Evolutionary conservation across 2,888 invertebrate genomes (phyloP).

Genomic region (Aporophyla lueneburgensis): DNA sequence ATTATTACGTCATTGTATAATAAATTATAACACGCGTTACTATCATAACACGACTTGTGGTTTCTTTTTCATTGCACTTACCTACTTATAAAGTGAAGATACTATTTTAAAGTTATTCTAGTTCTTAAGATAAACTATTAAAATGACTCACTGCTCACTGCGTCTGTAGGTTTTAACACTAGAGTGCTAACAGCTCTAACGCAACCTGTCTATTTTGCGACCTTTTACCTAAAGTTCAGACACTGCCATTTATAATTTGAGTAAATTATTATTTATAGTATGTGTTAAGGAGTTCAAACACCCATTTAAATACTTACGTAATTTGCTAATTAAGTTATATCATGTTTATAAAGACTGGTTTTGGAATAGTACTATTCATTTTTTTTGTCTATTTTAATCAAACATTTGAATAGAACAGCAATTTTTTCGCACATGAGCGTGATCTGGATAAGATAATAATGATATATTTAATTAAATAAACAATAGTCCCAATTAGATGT

Average conservation of each 20-base stretch:
- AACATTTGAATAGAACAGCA: not conserved
- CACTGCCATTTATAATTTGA: not conserved
- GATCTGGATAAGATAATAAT: not conserved
- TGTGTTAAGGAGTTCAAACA: conserved; percentile 30
- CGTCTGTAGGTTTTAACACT: not conserved
- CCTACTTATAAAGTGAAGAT: conserved; percentile 26
- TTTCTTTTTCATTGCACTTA: conserved; percentile 55
- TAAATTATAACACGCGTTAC: conserved; percentile 34
- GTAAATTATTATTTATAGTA: conserved; percentile 8
- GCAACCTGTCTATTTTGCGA: not conserved
- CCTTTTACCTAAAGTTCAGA: conserved; percentile 22
- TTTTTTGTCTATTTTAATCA: conserved; percentile 1
- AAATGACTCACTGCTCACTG: conserved; percentile 33
- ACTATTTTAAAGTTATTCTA: conserved; percentile 40
- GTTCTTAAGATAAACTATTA: conserved; percentile 34
- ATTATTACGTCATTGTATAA: conserved; percentile 45
- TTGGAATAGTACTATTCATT: not conserved
- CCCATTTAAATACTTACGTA: conserved; percentile 47
- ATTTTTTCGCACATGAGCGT: conserved; percentile 2
- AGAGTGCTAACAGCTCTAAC: not conserved
- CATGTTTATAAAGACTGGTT: conserved; percentile 10
- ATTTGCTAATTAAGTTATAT: conserved; percentile 9
- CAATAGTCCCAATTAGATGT: not conserved
- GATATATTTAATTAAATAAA: not conserved
- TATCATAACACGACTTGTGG: conserved; percentile 52